Base-by-base conservation (phyloP, 2,888 invertebrate species). In the Caenorhabditis sp. region DNA sequence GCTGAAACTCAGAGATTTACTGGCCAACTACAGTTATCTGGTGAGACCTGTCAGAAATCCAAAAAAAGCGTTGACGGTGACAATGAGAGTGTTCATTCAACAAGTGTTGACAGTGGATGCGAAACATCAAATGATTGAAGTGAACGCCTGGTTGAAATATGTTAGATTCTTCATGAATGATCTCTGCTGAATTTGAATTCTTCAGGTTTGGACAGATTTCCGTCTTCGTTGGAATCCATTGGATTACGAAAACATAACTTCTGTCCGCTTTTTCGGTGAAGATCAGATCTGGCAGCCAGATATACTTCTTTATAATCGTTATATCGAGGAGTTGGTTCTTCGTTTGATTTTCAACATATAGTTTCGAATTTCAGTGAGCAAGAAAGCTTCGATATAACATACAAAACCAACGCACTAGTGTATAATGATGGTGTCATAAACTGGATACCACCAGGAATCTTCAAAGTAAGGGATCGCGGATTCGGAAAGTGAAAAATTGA, bases 31-130 rank as follows among this genome's bases (percentile, higher is more conserved):
- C 76, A 88, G 85, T 72, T 79, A 84, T 24, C 54, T 89, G 19
- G 90, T 89, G 22, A 77, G 90, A 56, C 90, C 90, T 1, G 90
- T 88, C 0, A 41, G 77, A 24, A 86, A 86, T 64, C 85, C 84
- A 0, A 81, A 75, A 2, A 84, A 86, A 24, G 81, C 86, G 2
- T 54, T 90, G 31, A 80, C 81, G 12, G 89, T 90, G 12, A 82
- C 85, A 1, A 89, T 90, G 88, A 84, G 86, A 63, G 85, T 90
- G n/a, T 88, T 87, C 70, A 76, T 89, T 35, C 80, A 88, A 63
- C 93, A 93, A 86, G 93, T 93, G 63, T 92, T 93, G 24, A 93
- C 93, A 80, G 93, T 93, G 85, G 93, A 90, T 59, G 90, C 89
- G 59, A 88, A 89, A 74, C 89, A 90, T 80, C 90, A 90, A 72